Evolutionary conservation across 2,888 invertebrate genomes (phyloP).

Genomic region (Sclerodermus sp.): DNA sequence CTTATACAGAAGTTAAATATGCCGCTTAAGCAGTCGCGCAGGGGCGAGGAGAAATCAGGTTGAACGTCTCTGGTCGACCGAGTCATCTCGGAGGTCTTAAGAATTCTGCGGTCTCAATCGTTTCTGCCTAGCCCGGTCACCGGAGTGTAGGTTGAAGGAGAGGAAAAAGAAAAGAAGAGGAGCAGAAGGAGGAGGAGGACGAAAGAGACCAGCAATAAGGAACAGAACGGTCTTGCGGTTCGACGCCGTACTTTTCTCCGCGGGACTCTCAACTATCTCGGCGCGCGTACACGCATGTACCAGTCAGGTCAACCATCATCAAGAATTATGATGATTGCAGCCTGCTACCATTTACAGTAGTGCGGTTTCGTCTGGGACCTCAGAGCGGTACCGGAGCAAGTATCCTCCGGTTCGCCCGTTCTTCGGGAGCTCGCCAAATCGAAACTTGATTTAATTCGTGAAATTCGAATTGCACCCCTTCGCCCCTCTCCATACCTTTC

Average conservation of each 20-base stretch:
- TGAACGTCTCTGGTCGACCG: slow-evolving; percentile 10
- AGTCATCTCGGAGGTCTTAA: slow-evolving; percentile 16
- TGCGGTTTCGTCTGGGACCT: slow-evolving; percentile 42
- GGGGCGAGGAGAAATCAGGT: slow-evolving; percentile 24
- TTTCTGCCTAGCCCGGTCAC: slow-evolving; percentile 11
- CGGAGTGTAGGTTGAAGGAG: slow-evolving; percentile 10
- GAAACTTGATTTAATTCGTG: no score
- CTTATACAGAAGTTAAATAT: no score
- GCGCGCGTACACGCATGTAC: slow-evolving; percentile 15
- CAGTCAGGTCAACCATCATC: slow-evolving; percentile 37
- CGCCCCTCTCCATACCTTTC: no score
- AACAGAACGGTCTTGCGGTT: slow-evolving; percentile 51
- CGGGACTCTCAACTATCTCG: slow-evolving; percentile 19
- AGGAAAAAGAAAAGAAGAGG: slow-evolving; percentile 22
- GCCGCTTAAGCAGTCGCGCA: no score
- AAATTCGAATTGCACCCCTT: no score
- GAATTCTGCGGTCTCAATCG: slow-evolving; percentile 34
- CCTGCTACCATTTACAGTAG: slow-evolving; percentile 56
- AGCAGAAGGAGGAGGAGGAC: no score
- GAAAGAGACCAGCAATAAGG: slow-evolving; percentile 47
- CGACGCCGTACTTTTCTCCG: slow-evolving; percentile 28
- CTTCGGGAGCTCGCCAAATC: no score
- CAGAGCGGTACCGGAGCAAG: slow-evolving; percentile 13
- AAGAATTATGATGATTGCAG: slow-evolving; percentile 55
- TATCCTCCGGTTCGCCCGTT: background rate